A percentile compares a stretch with the other conserved stretches of the same genome.
Conservation (phyloP, 2,888 invertebrate species). For the Tryphoninae sp. region DNA sequence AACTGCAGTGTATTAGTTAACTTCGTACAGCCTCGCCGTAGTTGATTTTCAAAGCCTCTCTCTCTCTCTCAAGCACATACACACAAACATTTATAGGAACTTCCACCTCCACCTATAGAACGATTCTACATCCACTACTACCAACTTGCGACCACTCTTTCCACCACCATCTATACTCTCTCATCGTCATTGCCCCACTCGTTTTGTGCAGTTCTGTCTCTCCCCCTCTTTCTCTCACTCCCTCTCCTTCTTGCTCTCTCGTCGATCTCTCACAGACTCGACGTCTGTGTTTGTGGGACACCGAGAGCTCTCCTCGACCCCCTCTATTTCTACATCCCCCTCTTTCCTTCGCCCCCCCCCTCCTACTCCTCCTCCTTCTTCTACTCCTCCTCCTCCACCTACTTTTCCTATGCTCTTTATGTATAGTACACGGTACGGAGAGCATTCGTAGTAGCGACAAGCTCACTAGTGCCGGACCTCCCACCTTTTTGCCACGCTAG, state of each 20-base stretch:
- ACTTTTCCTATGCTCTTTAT: conserved; percentile 42
- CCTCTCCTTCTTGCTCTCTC: conserved; percentile 25
- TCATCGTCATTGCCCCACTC: conserved; percentile 57
- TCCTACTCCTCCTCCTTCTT: too few relatives aligned
- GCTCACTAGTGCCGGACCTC: conserved; percentile 65
- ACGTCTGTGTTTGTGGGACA: conserved; percentile 76
- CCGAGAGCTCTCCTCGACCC: conserved; percentile 44
- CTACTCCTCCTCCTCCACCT: conserved; percentile 44
- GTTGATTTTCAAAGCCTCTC: conserved; percentile 63
- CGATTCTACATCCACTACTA: conserved; percentile 24
- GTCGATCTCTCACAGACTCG: conserved; percentile 15
- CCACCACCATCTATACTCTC: conserved; percentile 39
- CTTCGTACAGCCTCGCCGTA: conserved; percentile 21
- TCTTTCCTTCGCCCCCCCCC: too few relatives aligned
- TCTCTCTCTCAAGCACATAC: conserved; percentile 22
- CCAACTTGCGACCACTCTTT: conserved; percentile 59
- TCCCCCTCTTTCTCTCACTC: conserved; percentile 30
- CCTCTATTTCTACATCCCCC: conserved; percentile 51
- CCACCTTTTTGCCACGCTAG: conserved; percentile 62
- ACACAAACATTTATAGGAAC: neutral
- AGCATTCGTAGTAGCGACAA: conserved; percentile 37
- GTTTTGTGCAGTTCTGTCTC: conserved; percentile 49
- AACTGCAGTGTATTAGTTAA: conserved; percentile 54
- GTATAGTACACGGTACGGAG: conserved; percentile 13
- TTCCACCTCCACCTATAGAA: conserved; percentile 29